Conservation (phyloP, 2,113 vertebrate genomes). For the Strix aluco region DNA sequence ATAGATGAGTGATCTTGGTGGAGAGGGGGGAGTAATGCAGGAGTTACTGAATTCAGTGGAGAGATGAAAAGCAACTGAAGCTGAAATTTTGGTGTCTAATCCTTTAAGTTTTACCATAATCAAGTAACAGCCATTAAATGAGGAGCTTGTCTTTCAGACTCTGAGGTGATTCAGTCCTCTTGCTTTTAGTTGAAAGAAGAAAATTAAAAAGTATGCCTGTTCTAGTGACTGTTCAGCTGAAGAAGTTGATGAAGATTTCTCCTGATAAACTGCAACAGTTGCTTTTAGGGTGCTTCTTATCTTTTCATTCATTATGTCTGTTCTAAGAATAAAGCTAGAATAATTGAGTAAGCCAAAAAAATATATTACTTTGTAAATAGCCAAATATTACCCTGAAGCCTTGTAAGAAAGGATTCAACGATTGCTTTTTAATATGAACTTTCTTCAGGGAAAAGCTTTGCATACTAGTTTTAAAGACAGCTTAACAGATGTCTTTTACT, state of each 20-base stretch:
- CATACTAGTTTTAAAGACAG: background rate
- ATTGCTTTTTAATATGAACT: background rate
- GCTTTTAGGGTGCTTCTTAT: background rate
- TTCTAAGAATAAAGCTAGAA: background rate
- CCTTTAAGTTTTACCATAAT: background rate
- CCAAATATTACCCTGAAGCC: background rate
- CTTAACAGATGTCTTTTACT: background rate
- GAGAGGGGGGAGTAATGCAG: background rate
- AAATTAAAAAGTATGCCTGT: background rate
- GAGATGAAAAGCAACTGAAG: background rate
- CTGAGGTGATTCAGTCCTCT: background rate
- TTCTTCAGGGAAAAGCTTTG: background rate
- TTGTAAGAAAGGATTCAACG: background rate
- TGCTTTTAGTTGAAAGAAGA: background rate
- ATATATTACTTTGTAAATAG: background rate
- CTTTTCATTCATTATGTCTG: background rate
- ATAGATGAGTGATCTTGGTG: background rate
- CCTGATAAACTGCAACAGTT: background rate
- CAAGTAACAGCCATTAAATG: background rate
- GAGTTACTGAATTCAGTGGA: background rate
- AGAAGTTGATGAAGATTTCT: background rate
- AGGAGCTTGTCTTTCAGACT: background rate
- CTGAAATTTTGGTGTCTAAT: background rate
- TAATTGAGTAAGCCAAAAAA: background rate
- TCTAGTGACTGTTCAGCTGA: background rate